Percentiles rank a stretch among this genome's conserved stretches.
These are phyloP conservation scores for Opisthograptis luteolata DNA, from an alignment of 2,888 invertebrate species.

Conservation along the genomic window DNA sequence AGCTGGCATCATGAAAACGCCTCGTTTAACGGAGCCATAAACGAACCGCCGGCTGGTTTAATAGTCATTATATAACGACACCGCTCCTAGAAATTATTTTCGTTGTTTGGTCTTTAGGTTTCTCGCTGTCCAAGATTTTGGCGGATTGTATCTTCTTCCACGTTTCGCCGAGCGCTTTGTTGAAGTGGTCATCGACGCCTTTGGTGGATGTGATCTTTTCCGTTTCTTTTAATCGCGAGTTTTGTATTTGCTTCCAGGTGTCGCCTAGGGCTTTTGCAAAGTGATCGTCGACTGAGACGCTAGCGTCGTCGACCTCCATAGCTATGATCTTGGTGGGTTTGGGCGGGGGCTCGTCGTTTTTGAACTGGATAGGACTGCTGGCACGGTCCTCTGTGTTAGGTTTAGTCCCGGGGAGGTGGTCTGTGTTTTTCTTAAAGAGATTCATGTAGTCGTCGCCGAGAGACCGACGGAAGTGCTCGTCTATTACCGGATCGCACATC, in stretches of 20 bases:
- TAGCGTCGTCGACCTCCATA: conserved; percentile 85
- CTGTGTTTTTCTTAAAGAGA: conserved; percentile 85
- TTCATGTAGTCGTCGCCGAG: conserved; percentile 92
- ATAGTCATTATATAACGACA: conserved; percentile 75
- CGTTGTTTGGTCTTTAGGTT: conserved; percentile 65
- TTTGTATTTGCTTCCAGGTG: conserved; percentile 91
- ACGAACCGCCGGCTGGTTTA: conserved; percentile 60
- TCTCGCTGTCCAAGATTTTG: conserved; percentile 66
- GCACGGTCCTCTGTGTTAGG: conserved; percentile 78
- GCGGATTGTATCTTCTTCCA: conserved; percentile 90
- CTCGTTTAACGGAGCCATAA: conserved; percentile 71
- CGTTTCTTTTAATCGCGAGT: conserved; percentile 81
- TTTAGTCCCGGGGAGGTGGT: conserved; percentile 60
- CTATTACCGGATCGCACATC: conserved; percentile 95
- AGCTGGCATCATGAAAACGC: conserved; percentile 65
- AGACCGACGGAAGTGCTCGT: conserved; percentile 97
- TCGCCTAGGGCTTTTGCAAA: conserved; percentile 95
- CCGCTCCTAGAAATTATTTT: conserved; percentile 80
- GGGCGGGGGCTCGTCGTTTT: conserved; percentile 59
- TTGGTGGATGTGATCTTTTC: conserved; percentile 63
- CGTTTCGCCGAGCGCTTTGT: conserved; percentile 94
- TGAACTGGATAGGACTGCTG: conserved; percentile 78
- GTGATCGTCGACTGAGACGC: conserved; percentile 93
- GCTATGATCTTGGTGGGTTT: conserved; percentile 76
- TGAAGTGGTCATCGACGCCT: conserved; percentile 94